A percentile compares a stretch with the other conserved stretches of the same genome.
phyloP scores from a whole-genome alignment of 1,140 invertebrate species.

The Atta texana region DNA sequence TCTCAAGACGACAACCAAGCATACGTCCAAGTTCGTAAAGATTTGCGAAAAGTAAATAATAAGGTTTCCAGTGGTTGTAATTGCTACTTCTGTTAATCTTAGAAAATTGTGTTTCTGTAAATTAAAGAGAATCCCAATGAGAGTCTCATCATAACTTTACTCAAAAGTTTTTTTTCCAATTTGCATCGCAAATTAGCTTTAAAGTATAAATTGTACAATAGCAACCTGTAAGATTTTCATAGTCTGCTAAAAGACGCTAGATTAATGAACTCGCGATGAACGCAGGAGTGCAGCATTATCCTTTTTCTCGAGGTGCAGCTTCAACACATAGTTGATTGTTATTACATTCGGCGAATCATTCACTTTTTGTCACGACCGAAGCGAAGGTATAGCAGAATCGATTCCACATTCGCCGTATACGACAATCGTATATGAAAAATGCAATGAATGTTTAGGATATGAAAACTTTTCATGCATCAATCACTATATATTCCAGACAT shows the following conservation, averaged over 20 bases:
- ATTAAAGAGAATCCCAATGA: background rate
- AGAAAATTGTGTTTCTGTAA: background rate
- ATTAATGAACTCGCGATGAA: background rate
- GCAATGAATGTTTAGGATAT: background rate
- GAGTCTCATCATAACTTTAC: background rate
- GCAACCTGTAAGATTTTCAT: background rate
- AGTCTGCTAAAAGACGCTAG: background rate
- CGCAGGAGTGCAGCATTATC: background rate
- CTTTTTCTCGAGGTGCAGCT: background rate
- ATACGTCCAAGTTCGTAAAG: background rate
- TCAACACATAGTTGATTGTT: background rate
- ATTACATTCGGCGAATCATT: background rate
- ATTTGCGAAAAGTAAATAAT: background rate
- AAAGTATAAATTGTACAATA: background rate
- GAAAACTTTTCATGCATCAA: background rate
- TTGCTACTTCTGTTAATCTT: background rate
- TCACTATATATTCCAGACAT: background rate
- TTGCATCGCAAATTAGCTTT: slow-evolving; percentile 7
- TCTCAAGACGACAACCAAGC: background rate
- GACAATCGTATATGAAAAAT: background rate
- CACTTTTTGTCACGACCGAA: slow-evolving; percentile 37
- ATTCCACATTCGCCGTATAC: slow-evolving; percentile 12
- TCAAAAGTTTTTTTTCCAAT: slow-evolving; percentile 11
- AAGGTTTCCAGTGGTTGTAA: background rate
- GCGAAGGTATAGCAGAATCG: slow-evolving; percentile 22